phyloP scores from a whole-genome alignment of 2,113 vertebrate species.

The Laterallus jamaicensis region DNA sequence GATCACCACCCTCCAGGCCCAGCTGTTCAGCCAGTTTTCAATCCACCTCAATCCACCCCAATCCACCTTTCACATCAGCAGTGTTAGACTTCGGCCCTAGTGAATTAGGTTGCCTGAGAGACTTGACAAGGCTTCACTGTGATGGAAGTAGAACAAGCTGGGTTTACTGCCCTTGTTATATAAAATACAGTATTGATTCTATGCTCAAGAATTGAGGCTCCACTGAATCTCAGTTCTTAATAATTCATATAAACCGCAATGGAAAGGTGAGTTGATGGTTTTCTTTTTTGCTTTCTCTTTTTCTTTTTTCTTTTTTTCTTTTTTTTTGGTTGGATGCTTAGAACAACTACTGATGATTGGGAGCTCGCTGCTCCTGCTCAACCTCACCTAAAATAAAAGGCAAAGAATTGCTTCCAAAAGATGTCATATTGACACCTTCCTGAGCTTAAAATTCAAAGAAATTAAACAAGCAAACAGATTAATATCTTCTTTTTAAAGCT shows the following conservation, averaged over 20 bases:
- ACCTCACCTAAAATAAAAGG: neutral
- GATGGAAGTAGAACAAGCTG: slow-evolving; percentile 23
- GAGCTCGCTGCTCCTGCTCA: slow-evolving; percentile 30
- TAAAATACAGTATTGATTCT: slow-evolving; percentile 64
- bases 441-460: slow-evolving; percentile 36
- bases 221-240: slow-evolving; percentile 53
- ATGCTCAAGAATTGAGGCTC: slow-evolving; percentile 17
- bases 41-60: neutral
- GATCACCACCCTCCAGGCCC: neutral
- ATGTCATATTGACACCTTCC: neutral
- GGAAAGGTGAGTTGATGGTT: slow-evolving; percentile 50
- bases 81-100: neutral
- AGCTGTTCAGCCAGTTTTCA: neutral
- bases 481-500: slow-evolving; percentile 46
- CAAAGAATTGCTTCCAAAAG: neutral
- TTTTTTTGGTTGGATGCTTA: slow-evolving; percentile 35
- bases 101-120: slow-evolving; percentile 16
- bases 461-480: slow-evolving; percentile 57
- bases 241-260: slow-evolving; percentile 61
- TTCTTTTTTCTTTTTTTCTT: neutral
- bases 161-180: slow-evolving; percentile 43
- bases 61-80: neutral
- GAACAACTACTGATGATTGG: slow-evolving; percentile 4
- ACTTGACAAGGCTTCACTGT: neutral
- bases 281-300: neutral